Percentiles rank a stretch among this genome's conserved stretches.
Conservation (phyloP, 2,113 vertebrate genomes). For the Nipponia nippon region DNA sequence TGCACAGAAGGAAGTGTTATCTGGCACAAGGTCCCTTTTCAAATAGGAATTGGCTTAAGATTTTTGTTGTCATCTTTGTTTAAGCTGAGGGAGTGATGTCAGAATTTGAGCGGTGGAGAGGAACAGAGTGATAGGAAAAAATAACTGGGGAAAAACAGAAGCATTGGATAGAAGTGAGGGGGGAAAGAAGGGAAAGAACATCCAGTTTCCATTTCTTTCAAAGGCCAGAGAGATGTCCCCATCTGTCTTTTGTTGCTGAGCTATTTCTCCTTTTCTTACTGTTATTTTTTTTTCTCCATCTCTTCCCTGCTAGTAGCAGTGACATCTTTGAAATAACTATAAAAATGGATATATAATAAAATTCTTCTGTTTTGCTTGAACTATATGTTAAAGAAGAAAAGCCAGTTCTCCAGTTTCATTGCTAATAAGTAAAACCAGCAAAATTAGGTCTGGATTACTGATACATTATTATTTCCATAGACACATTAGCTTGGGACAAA, state of each 20-base stretch:
- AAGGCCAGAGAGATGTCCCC: background rate
- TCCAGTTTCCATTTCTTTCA: conserved; percentile 15
- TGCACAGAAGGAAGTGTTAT: background rate
- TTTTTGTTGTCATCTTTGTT: background rate
- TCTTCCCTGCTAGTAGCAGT: background rate
- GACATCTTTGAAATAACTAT: background rate
- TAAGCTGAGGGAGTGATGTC: background rate
- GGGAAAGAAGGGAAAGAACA: background rate
- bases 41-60: background rate
- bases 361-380: background rate
- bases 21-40: background rate
- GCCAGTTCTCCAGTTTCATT: background rate
- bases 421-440: background rate
- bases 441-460: background rate
- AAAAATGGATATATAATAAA: background rate
- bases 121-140: conserved; percentile 13
- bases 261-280: background rate
- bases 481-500: background rate
- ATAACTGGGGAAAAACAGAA: background rate
- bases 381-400: background rate
- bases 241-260: background rate
- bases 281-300: background rate
- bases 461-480: background rate
- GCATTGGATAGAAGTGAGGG: background rate
- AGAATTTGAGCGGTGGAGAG: background rate